A percentile compares a stretch with the other conserved stretches of the same genome.
These are phyloP conservation scores for Ectemnius lituratus DNA, from an alignment of 2,888 invertebrate species.

Conservation along the genomic window DNA sequence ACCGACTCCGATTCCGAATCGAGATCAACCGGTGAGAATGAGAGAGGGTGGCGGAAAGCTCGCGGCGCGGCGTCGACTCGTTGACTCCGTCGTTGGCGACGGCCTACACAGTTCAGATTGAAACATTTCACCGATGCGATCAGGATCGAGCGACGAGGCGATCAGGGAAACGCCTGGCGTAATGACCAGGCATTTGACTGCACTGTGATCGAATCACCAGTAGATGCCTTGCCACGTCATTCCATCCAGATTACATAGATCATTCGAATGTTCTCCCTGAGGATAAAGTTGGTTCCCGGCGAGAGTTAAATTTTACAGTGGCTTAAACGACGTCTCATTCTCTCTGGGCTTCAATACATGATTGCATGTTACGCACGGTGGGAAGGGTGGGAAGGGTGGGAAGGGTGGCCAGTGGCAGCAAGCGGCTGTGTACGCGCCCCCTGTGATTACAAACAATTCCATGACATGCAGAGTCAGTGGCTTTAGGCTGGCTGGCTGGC, in stretches of 20 bases:
- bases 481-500: slow-evolving; percentile 17
- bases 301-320: not conserved
- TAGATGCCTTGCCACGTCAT: not conserved
- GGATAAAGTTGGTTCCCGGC: too few species aligned
- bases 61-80: not conserved
- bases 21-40: slow-evolving; percentile 7
- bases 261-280: not conserved
- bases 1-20: too few species aligned
- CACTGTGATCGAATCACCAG: not conserved
- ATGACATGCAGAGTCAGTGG: slow-evolving; percentile 49
- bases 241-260: not conserved
- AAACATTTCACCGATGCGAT: slow-evolving; percentile 24
- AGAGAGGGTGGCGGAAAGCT: not conserved
- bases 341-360: not conserved
- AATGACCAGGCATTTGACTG: too few species aligned
- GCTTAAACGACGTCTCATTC: not conserved
- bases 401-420: not conserved
- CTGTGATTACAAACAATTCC: slow-evolving; percentile 55
- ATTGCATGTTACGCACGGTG: not conserved
- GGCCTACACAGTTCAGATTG: slow-evolving; percentile 26
- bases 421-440: slow-evolving; percentile 30
- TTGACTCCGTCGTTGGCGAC: too few species aligned
- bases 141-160: not conserved
- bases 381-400: not conserved
- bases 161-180: not conserved